Percentiles rank a stretch among this genome's conserved stretches.
Evolutionary conservation across 2,888 invertebrate genomes (phyloP).

Genomic region (Mimachlamys varia): DNA sequence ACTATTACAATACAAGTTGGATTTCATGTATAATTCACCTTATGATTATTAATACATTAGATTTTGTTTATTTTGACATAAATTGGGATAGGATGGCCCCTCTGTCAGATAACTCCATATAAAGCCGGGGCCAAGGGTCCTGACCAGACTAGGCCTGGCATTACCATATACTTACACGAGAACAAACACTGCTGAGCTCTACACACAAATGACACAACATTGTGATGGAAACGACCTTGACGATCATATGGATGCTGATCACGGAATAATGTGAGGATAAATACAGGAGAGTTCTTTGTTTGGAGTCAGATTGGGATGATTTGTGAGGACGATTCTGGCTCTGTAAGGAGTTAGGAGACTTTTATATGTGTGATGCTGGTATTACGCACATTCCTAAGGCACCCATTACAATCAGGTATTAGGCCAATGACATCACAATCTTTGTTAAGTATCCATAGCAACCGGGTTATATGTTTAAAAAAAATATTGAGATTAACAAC

Average conservation of each 20-base stretch:
- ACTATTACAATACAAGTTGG: not conserved
- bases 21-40: not conserved
- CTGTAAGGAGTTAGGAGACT: constrained; percentile 22
- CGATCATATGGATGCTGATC: constrained; percentile 31
- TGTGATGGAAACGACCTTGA: constrained; percentile 3
- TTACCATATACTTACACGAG: constrained; percentile 5
- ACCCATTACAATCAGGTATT: not conserved
- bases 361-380: constrained; percentile 11
- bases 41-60: not conserved
- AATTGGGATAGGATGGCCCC: not conserved
- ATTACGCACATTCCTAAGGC: not conserved
- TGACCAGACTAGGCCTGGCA: not conserved
- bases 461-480: not conserved
- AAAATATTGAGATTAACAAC: not conserved
- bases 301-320: not conserved
- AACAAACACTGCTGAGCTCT: not conserved
- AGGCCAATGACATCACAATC: not conserved
- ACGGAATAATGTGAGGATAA: constrained; percentile 5
- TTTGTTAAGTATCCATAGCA: not conserved
- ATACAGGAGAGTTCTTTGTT: not conserved
- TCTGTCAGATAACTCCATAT: not conserved
- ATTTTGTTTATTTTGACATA: not conserved
- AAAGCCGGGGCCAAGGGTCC: not conserved
- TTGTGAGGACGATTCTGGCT: not conserved
- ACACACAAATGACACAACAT: not conserved